A percentile compares a stretch with the other conserved stretches of the same genome.
Conservation (phyloP, 2,888 invertebrate species). For the Cyclophora punctaria region DNA sequence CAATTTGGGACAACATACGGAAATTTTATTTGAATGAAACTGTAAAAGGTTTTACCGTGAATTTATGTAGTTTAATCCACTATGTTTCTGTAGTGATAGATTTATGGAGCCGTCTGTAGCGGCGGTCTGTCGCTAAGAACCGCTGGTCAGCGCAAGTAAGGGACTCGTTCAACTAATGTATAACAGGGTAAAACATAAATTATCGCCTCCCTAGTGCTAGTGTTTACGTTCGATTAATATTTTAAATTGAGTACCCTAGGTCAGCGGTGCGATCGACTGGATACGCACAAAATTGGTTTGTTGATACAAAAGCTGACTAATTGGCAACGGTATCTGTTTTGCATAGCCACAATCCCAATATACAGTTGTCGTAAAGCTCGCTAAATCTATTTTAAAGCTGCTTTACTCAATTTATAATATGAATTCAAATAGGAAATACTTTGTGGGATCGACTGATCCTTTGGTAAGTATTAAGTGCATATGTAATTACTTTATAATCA, state of each 20-base stretch:
- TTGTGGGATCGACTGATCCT: constrained; percentile 22
- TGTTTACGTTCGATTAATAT: neutral
- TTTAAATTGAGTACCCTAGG: constrained; percentile 8
- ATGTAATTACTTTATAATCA: no score
- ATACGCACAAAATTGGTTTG: constrained; percentile 15
- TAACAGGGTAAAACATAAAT: no score
- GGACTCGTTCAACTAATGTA: neutral
- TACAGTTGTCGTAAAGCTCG: constrained; percentile 33
- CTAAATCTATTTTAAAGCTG: constrained; percentile 41
- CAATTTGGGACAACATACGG: constrained; percentile 4
- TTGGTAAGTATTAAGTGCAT: no score
- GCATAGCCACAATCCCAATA: constrained; percentile 32
- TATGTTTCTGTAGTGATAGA: constrained; percentile 32
- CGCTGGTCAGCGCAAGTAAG: neutral
- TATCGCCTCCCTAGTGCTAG: no score
- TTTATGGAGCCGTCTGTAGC: constrained; percentile 31
- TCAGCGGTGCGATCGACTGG: no score
- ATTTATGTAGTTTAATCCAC: constrained; percentile 40
- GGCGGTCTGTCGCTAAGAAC: constrained; percentile 17
- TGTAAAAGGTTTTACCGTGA: constrained; percentile 14
- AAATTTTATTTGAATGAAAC: constrained; percentile 7
- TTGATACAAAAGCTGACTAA: constrained; percentile 31
- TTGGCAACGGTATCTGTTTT: constrained; percentile 34
- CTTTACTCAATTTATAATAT: constrained; percentile 36
- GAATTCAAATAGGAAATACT: constrained; percentile 29